Evolutionary conservation across 2,113 vertebrate species (phyloP).

Genomic region (Xiphophorus maculatus): DNA sequence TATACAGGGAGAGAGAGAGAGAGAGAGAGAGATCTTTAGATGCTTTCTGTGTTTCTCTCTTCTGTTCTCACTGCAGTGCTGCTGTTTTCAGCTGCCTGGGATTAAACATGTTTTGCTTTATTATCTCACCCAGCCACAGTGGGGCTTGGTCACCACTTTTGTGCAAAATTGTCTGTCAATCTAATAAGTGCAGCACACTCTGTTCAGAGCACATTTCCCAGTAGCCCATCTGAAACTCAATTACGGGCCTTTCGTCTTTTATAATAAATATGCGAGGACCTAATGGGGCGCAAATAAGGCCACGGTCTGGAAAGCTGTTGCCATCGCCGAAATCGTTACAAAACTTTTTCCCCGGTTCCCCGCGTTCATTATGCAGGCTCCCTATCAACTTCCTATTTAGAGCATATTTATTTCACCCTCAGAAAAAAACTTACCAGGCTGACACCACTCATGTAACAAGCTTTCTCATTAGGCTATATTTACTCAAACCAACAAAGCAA

Average conservation of each 20-base stretch:
- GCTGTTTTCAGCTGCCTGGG: not conserved
- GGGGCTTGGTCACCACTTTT: slow-evolving; percentile 22
- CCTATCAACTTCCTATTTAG: slow-evolving; percentile 43
- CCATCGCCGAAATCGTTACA: slow-evolving; percentile 28
- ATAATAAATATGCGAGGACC: slow-evolving; percentile 52
- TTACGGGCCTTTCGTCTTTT: slow-evolving; percentile 35
- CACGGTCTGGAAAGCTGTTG: slow-evolving; percentile 23
- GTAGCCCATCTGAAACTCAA: slow-evolving; percentile 30
- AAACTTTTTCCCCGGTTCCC: slow-evolving; percentile 33
- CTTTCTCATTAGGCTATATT: slow-evolving; percentile 57
- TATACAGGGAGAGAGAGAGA: too few species aligned
- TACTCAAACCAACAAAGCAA: slow-evolving; percentile 50
- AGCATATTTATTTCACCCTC: slow-evolving; percentile 54
- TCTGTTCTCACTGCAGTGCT: not conserved
- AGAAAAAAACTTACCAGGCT: slow-evolving; percentile 33
- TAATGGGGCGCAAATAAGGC: slow-evolving; percentile 49
- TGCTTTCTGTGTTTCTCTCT: not conserved
- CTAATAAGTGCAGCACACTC: slow-evolving; percentile 1
- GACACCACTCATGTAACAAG: slow-evolving; percentile 33
- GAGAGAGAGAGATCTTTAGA: not conserved
- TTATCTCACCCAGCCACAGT: not conserved
- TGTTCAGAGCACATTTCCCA: slow-evolving; percentile 19
- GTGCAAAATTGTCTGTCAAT: not conserved
- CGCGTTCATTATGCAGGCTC: slow-evolving; percentile 20
- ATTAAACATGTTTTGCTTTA: slow-evolving; percentile 10